Evolutionary conservation across 1,140 invertebrate species (phyloP), one percentile per base, ranked within the genome.

Genomic region (Streblospio benedicti): DNA sequence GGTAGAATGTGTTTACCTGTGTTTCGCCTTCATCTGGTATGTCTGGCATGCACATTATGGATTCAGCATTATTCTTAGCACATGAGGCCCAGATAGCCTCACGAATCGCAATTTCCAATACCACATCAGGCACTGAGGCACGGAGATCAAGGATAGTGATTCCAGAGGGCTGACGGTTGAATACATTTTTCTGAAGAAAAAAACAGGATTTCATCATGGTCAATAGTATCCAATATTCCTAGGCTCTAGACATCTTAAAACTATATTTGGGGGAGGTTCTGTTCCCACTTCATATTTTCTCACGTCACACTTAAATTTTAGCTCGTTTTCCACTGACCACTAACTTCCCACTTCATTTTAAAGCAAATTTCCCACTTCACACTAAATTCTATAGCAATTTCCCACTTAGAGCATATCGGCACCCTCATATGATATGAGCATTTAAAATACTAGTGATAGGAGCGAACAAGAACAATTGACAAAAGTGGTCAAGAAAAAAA

Each of bases 91-190:
- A 9, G 9, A 9, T 9, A 38, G 9, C 35, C 71, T 64, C 69
- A 75, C 74, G 60, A 33, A 66, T 58, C 38, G 73, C 69, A 60
- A 71, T 65, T 59, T 76, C 74, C 49, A 66, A 60, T 4, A 67
- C 72, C 23, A 76, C 74, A 41, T 52, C 57, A 20, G 67, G 65
- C 23, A 74, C 62, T 1, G 72, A 76, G 56, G n/a, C 31, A 33
- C n/a, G 16, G n/a, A 9, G n/a, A 3, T 54, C 16, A 33, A 33
- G 3, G n/a, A n/a, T 9, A 33, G 14, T 54, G 2, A 50, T 23
- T 50, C 2, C n/a, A 49, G 12, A 9, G 9, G 6, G 12, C 14
- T 6, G 20, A 49, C 45, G 6, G 23, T 14, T 49, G 6, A 49
- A 49, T 9, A 12, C 6, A 66, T 20, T 61, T 60, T 12, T 18